Percentiles rank a stretch among this genome's conserved stretches.
Conservation (phyloP, 2,113 vertebrate genomes). For the Zosterops hypoxanthus region DNA sequence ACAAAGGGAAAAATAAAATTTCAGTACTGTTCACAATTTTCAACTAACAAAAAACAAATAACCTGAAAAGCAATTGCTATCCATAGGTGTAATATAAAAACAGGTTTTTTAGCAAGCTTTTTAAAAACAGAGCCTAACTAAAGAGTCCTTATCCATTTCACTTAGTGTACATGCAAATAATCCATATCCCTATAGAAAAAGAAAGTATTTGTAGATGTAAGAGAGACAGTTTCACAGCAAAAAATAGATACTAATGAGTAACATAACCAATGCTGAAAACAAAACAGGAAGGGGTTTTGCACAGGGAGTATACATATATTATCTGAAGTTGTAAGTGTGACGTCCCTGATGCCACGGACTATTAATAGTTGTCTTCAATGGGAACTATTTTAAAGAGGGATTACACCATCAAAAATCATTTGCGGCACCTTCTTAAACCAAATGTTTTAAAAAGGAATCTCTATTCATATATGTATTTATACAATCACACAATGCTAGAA, state of each 20-base stretch:
- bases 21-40: not conserved
- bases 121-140: not conserved
- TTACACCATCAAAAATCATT: not conserved
- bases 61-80: not conserved
- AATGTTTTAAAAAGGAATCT: not conserved
- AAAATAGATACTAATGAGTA: not conserved
- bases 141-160: not conserved
- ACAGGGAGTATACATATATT: not conserved
- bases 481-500: not conserved
- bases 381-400: not conserved
- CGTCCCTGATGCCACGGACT: not conserved
- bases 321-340: not conserved
- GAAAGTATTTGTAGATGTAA: not conserved
- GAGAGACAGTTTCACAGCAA: not conserved
- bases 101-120: not conserved
- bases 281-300: not conserved
- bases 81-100: not conserved
- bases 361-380: constrained; percentile 4
- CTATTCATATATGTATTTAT: not conserved
- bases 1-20: not conserved
- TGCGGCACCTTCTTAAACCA: not conserved
- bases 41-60: not conserved
- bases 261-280: not conserved
- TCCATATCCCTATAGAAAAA: not conserved
- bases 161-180: not conserved